These are phyloP conservation scores for Saturnia pavonia DNA, from an alignment of 2,888 invertebrate species.

Conservation along the genomic window DNA sequence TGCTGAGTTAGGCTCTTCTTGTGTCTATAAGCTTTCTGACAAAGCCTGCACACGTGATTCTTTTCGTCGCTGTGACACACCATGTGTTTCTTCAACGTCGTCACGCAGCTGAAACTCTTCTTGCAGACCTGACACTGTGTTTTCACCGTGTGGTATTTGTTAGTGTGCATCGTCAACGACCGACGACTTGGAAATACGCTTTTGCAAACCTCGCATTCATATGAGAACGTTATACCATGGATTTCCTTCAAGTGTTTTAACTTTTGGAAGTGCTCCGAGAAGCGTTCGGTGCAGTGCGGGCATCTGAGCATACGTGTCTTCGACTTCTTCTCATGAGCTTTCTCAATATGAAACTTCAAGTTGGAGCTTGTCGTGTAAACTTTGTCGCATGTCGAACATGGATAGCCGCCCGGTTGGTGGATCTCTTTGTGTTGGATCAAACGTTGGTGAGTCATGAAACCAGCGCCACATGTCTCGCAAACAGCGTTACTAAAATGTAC, in stretches of 20 bases:
- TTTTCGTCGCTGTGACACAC: slow-evolving; percentile 58
- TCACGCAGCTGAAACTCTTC: slow-evolving; percentile 69
- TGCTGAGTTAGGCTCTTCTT: slow-evolving; percentile 71
- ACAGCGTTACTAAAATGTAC: slow-evolving; percentile 67
- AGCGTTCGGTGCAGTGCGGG: slow-evolving; percentile 60
- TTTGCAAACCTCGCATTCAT: slow-evolving; percentile 59
- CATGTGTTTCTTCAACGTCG: slow-evolving; percentile 61
- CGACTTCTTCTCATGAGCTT: slow-evolving; percentile 54
- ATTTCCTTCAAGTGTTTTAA: slow-evolving; percentile 65
- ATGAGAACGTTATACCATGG: slow-evolving; percentile 60
- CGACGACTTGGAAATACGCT: slow-evolving; percentile 56
- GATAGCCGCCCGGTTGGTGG: slow-evolving; percentile 59
- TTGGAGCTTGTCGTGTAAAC: slow-evolving; percentile 72
- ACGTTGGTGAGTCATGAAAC: slow-evolving; percentile 63
- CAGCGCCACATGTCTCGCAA: slow-evolving; percentile 65
- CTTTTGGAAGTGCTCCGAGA: slow-evolving; percentile 62
- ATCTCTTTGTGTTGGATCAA: slow-evolving; percentile 64
- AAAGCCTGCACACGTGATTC: slow-evolving; percentile 62
- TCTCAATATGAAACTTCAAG: slow-evolving; percentile 60
- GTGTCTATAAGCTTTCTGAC: slow-evolving; percentile 76
- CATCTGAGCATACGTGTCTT: slow-evolving; percentile 59
- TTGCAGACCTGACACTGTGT: slow-evolving; percentile 75
- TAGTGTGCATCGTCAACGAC: slow-evolving; percentile 61
- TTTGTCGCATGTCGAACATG: slow-evolving; percentile 69
- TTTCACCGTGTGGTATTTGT: slow-evolving; percentile 60